Evolutionary conservation across 2,888 invertebrate species (phyloP), one percentile per base, ranked within the genome.

Genomic region (Pachycephus smyrnensis): DNA sequence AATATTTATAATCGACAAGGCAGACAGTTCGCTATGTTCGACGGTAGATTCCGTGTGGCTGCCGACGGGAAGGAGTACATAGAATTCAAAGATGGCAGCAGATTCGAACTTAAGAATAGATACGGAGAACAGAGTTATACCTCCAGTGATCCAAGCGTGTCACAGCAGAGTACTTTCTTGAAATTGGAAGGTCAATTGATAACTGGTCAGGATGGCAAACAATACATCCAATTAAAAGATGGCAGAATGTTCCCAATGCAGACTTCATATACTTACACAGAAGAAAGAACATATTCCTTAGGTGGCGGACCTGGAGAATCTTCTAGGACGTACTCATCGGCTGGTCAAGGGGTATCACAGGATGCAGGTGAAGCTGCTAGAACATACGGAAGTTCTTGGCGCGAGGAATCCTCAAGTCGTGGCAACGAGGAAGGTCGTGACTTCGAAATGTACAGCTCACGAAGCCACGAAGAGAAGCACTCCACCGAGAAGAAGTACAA

Each of bases 191-290:
- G 89, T 3, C 84, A 86, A 32, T 84, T 90, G 4, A 73, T 89
- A n/a, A 80, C 86, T n/a, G 85, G 85, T 12, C 84, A 86, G 0
- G 84, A 83, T 12, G 86, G 86, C 0, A 86, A 82, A 75, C 84
- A 85, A 1, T 90, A 84, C 73, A 87, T 90, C n/a, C 83, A 86
- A 4, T 76, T 90, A 1, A 84, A 84, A 3, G 88, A 90, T 40
- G 88, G 88, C 6, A 84, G 87, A 15, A 83, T 86, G 23, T 90
- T 90, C 68, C 86, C 87, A 32, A 82, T 90, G 73, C 86, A 88
- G 6, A 85, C 87, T 1, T 87, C 88, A 0, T 89, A 86, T 71
- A 85, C 80, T 23, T 86, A 87, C 12, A 83, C 85, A 2, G 88
- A 87, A 31, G 84, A 88, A 55, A 80, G 82, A 33, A 85, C 85